Conservation (phyloP, 2,113 vertebrate species). For the Pavo muticus region DNA sequence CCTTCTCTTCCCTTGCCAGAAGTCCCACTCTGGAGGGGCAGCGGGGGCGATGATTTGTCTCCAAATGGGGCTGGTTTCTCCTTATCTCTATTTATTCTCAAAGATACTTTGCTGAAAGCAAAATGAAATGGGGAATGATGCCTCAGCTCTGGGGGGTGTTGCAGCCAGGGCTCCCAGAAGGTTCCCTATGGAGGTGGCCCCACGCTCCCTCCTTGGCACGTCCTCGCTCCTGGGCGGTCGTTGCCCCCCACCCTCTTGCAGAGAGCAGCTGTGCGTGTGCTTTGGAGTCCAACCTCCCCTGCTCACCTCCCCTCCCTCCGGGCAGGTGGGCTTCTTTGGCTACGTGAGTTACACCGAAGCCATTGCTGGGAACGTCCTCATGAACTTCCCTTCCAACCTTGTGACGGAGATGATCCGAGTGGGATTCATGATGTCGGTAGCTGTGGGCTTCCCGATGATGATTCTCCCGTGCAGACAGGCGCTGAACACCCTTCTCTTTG, state of each 20-base stretch:
- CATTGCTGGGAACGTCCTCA: constrained; percentile 94
- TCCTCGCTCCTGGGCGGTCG: fast-evolving
- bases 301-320: neutral
- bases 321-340: constrained; percentile 96
- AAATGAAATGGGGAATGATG: neutral
- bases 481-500: constrained; percentile 96
- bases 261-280: neutral
- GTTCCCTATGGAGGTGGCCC: neutral
- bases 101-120: neutral
- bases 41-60: neutral
- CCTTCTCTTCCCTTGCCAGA: neutral
- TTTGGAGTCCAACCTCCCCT: fast-evolving
- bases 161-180: neutral
- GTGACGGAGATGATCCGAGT: constrained; percentile 96
- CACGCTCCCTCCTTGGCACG: fast-evolving
- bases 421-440: constrained; percentile 98
- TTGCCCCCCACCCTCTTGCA: neutral
- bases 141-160: neutral
- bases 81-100: constrained; percentile 31
- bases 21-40: neutral
- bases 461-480: constrained; percentile 97
- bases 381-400: constrained; percentile 97
- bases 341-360: constrained; percentile 95
- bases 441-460: constrained; percentile 98
- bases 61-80: neutral